These are phyloP conservation scores for Lutjanus erythropterus DNA, from an alignment of 2,113 vertebrate species.

Conservation along the genomic window DNA sequence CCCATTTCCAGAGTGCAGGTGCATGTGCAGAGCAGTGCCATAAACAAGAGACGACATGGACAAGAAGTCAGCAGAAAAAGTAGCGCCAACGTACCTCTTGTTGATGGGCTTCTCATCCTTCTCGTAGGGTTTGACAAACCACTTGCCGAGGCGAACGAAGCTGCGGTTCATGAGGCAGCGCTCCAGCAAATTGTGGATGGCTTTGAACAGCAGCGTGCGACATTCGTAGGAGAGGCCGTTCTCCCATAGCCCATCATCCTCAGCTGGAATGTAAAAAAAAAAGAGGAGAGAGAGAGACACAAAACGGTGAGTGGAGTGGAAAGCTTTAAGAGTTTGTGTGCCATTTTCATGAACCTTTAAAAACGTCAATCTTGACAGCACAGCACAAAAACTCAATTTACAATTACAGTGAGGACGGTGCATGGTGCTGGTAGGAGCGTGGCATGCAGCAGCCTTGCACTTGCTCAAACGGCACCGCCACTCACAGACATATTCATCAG, in stretches of 20 bases:
- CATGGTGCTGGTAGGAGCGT: background rate
- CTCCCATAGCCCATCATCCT: constrained; percentile 97
- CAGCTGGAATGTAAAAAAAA: constrained; percentile 68
- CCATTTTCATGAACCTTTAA: background rate
- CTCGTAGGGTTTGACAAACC: constrained; percentile 97
- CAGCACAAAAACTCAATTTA: background rate
- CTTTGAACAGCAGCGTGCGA: constrained; percentile 97
- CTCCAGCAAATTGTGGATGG: constrained; percentile 96
- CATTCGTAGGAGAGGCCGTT: constrained; percentile 98
- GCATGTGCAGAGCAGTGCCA: background rate
- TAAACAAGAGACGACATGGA: background rate
- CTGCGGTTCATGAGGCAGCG: constrained; percentile 94
- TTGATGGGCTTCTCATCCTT: constrained; percentile 94
- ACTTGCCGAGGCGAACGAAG: constrained; percentile 94
- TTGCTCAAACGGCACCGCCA: constrained; percentile 22
- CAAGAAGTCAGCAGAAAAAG: background rate
- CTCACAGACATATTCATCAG: constrained; percentile 26
- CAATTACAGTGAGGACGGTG: background rate
- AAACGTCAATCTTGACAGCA: constrained; percentile 10
- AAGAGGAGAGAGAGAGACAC: background rate
- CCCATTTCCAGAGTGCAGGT: background rate
- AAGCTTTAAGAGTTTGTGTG: background rate
- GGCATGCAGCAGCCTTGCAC: constrained; percentile 14
- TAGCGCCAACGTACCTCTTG: constrained; percentile 64
- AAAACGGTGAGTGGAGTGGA: background rate